Evolutionary conservation across 2,113 vertebrate genomes (phyloP), one percentile per base, ranked within the genome.

Genomic region (Pterocles gutturalis): DNA sequence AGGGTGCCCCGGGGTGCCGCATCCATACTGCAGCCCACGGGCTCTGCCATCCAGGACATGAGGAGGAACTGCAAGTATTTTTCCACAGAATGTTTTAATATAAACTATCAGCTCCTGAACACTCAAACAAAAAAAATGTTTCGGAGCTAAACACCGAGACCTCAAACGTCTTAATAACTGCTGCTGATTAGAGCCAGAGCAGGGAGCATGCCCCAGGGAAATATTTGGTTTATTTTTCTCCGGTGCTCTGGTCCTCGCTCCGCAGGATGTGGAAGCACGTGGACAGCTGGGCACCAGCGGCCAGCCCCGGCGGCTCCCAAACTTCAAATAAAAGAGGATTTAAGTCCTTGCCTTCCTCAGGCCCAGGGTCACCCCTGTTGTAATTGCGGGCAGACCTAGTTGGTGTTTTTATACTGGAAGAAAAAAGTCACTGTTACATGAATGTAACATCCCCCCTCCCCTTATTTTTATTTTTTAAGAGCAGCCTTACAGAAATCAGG

Each of bases 241-340:
- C 9, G 43, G 8, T 11, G 58, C 33, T 51, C 45, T 53, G 77
- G 2, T 48, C 58, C 46, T 33, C 1, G 1, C n/a, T 34, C 53
- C 5, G 3, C 1, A 6, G 67, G 28, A 31, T 17, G 0, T 0
- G 7, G 1, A 5, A 54, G 57, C 60, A 7, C 48, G 9, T 0
- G 18, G 67, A 11, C 9, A 29, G 64, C 36, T 6, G 41, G 41
- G 76, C 48, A n/a, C 8, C 71, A 34, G 62, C 20, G 57, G 29
- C 66, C 53, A 18, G 2, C 83, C 84, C 66, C 16, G 28, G 46
- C 33, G 2, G 36, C 54, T 41, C 43, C 19, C 2, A 36, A n/a
- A 11, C 51, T 62, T 26, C 80, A 29, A 34, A 45, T 24, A 34
- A 34, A 55, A 72, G 13, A 10, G 29, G 34, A 33, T 92, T 65